These are phyloP conservation scores for Hyposoter didymator DNA, from an alignment of 2,888 invertebrate genomes.

Conservation along the genomic window DNA sequence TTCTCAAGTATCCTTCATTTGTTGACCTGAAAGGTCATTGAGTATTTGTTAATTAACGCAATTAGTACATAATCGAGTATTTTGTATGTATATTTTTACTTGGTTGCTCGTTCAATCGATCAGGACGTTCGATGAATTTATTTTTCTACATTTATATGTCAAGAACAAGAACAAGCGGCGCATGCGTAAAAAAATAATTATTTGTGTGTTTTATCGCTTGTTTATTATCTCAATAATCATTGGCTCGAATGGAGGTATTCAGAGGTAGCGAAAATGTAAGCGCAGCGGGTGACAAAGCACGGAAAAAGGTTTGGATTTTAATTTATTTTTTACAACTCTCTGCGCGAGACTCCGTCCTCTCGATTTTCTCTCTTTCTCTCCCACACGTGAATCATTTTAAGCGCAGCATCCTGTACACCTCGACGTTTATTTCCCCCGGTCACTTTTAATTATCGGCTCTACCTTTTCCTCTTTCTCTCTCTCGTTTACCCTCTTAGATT, in stretches of 20 bases:
- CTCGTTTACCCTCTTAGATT: slow-evolving; percentile 79
- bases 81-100: neutral
- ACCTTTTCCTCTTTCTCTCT: slow-evolving; percentile 64
- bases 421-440: slow-evolving; percentile 53
- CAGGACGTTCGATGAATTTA: neutral
- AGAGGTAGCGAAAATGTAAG: slow-evolving; percentile 62
- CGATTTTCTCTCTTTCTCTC: slow-evolving; percentile 28
- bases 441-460: slow-evolving; percentile 62
- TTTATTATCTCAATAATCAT: neutral
- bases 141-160: neutral
- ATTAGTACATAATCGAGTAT: neutral
- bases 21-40: slow-evolving; percentile 43
- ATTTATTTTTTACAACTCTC: slow-evolving; percentile 34
- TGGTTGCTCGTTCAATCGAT: neutral
- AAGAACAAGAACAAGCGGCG: neutral
- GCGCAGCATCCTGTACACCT: slow-evolving; percentile 14
- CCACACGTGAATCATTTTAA: slow-evolving; percentile 34
- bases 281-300: slow-evolving; percentile 47
- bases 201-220: neutral
- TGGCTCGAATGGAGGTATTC: slow-evolving; percentile 19
- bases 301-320: slow-evolving; percentile 44
- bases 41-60: slow-evolving; percentile 74
- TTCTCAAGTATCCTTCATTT: slow-evolving; percentile 71
- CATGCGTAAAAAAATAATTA: neutral
- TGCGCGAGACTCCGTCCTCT: neutral